Conservation (phyloP, 2,888 invertebrate genomes). For the Lagria hirta region DNA sequence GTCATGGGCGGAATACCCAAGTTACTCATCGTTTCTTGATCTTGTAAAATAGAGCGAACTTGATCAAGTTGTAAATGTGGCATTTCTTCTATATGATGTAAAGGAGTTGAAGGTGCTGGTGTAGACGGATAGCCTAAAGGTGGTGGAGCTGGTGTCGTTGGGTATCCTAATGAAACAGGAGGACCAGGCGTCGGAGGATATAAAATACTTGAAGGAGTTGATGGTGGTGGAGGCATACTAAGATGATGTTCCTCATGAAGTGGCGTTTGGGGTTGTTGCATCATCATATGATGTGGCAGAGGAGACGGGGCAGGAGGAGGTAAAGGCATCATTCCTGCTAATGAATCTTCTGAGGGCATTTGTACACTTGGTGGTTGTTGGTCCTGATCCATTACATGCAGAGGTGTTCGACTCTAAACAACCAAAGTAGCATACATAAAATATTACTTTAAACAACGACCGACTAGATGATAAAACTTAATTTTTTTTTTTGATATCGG, state of each 20-base stretch:
- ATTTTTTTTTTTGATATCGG: no score
- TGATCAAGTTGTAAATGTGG: constrained; percentile 68
- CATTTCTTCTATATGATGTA: constrained; percentile 57
- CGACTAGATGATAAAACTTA: no score
- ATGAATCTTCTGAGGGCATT: constrained; percentile 44
- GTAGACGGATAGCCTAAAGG: constrained; percentile 39
- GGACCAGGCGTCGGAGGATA: constrained; percentile 52
- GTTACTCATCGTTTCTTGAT: constrained; percentile 46
- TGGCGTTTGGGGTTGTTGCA: constrained; percentile 30
- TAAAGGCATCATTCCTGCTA: constrained; percentile 45
- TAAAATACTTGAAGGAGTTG: constrained; percentile 55
- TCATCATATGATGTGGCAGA: constrained; percentile 35
- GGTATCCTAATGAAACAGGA: constrained; percentile 43
- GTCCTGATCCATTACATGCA: constrained; percentile 45
- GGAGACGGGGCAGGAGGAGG: constrained; percentile 37
- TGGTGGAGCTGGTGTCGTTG: constrained; percentile 29
- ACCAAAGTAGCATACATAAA: constrained; percentile 1
- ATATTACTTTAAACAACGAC: no score
- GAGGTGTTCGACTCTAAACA: constrained; percentile 46
- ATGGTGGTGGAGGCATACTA: constrained; percentile 54
- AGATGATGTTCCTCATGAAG: constrained; percentile 28
- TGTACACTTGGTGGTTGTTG: constrained; percentile 40
- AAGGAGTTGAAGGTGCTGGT: constrained; percentile 49
- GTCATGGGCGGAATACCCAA: constrained; percentile 49
- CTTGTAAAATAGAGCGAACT: constrained; percentile 51